Conservation (phyloP, 2,797 vertebrate genomes). For the Eupleurogrammus muticus region DNA sequence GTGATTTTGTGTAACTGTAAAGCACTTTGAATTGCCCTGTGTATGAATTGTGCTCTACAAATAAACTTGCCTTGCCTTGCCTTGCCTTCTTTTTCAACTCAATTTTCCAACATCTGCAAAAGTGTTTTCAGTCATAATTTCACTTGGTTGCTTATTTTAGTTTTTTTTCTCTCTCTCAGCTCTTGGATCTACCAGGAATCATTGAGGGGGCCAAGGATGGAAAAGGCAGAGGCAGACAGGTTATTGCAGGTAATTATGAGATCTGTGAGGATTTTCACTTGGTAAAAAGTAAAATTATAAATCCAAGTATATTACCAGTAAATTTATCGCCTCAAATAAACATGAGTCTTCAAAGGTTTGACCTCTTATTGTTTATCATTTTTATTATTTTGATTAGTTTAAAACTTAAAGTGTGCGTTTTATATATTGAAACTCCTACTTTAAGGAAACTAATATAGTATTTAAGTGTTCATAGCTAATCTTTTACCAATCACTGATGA, state of each 20-base stretch:
- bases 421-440: background rate
- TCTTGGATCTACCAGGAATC: constrained; percentile 97
- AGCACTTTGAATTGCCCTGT: too few relatives aligned
- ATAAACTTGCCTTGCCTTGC: too few relatives aligned
- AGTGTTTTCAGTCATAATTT: background rate
- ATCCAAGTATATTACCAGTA: background rate
- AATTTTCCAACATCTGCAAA: background rate
- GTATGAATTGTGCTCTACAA: too few relatives aligned
- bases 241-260: constrained; percentile 91
- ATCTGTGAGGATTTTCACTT: constrained; percentile 1
- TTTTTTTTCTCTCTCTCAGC: constrained; percentile 77
- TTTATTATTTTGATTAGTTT: too few relatives aligned
- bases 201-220: constrained; percentile 99
- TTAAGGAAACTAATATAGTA: too few relatives aligned
- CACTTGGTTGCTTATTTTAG: background rate
- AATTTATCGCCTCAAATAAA: background rate
- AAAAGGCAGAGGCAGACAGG: constrained; percentile 96
- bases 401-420: too few relatives aligned
- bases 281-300: background rate
- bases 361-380: too few relatives aligned
- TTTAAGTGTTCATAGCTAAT: background rate
- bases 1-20: too few relatives aligned
- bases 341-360: too few relatives aligned
- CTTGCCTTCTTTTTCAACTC: too few relatives aligned
- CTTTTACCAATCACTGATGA: background rate